Evolutionary conservation across 2,113 vertebrate species (phyloP).

Genomic region (Toxotes chatareus): DNA sequence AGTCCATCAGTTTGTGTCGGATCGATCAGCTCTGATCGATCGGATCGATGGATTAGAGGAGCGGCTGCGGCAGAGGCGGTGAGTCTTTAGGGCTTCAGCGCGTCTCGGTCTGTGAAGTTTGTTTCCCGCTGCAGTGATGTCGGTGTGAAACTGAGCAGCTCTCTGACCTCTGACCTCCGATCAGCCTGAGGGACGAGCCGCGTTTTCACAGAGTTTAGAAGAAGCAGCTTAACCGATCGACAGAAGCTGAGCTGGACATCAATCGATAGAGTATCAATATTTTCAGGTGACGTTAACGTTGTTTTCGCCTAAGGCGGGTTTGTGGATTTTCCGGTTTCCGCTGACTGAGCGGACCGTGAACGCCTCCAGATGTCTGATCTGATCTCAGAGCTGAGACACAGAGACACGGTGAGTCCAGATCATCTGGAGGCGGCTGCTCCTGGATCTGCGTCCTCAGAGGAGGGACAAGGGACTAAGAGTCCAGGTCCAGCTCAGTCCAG

Average conservation of each 20-base stretch:
- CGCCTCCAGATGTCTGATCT: too few species aligned
- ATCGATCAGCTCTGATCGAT: conserved; percentile 6
- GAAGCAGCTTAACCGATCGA: neutral
- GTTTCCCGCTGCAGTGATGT: neutral
- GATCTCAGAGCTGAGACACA: too few species aligned
- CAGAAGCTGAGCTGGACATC: neutral
- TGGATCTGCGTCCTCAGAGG: too few species aligned
- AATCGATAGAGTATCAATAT: neutral
- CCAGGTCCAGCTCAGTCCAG: too few species aligned
- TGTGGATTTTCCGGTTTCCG: too few species aligned
- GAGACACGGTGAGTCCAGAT: too few species aligned
- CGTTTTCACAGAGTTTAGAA: neutral
- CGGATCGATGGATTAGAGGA: conserved; percentile 54
- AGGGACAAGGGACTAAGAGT: too few species aligned
- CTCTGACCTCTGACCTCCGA: conserved; percentile 53
- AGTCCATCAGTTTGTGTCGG: neutral
- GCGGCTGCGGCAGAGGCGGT: conserved; percentile 41
- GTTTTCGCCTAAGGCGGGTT: too few species aligned
- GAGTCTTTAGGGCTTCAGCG: neutral
- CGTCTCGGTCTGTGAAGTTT: too few species aligned
- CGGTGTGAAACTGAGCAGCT: conserved; percentile 49
- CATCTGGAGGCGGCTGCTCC: too few species aligned
- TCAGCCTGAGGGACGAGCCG: neutral
- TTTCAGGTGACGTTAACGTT: neutral
- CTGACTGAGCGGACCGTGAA: too few species aligned